Conservation (phyloP, 2,113 vertebrate genomes). For the Phyllostomus hastatus region DNA sequence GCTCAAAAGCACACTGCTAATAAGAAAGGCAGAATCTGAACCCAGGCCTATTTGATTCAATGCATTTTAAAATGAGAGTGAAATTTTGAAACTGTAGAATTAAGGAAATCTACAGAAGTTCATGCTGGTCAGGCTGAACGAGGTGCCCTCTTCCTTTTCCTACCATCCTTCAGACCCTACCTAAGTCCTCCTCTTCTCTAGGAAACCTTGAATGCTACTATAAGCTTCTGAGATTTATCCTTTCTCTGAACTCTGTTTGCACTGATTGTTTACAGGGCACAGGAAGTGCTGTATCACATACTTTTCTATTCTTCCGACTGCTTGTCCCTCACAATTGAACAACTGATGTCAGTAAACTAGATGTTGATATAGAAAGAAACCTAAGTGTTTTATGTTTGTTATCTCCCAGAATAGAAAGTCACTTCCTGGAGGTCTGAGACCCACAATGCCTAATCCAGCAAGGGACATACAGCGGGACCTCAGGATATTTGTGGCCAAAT, state of each 20-base stretch:
- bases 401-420: slow-evolving; percentile 25
- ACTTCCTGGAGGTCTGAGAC: not conserved
- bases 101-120: slow-evolving; percentile 9
- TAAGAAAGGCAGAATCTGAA: not conserved
- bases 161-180: not conserved
- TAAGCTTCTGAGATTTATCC: slow-evolving; percentile 35
- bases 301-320: slow-evolving; percentile 53
- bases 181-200: not conserved
- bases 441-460: not conserved
- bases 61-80: not conserved
- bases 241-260: slow-evolving; percentile 38
- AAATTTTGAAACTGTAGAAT: not conserved
- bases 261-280: not conserved
- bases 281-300: slow-evolving; percentile 26
- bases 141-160: not conserved
- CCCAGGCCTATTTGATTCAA: not conserved
- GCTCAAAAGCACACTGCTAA: not conserved
- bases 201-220: not conserved
- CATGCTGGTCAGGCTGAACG: not conserved
- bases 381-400: not conserved
- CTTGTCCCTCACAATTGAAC: slow-evolving; percentile 42
- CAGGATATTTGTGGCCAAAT: not conserved
- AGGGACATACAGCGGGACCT: not conserved
- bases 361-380: slow-evolving; percentile 21
- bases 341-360: slow-evolving; percentile 39